phyloP scores from a whole-genome alignment of 2,888 invertebrate species.

The Subacronicta megacephala region DNA sequence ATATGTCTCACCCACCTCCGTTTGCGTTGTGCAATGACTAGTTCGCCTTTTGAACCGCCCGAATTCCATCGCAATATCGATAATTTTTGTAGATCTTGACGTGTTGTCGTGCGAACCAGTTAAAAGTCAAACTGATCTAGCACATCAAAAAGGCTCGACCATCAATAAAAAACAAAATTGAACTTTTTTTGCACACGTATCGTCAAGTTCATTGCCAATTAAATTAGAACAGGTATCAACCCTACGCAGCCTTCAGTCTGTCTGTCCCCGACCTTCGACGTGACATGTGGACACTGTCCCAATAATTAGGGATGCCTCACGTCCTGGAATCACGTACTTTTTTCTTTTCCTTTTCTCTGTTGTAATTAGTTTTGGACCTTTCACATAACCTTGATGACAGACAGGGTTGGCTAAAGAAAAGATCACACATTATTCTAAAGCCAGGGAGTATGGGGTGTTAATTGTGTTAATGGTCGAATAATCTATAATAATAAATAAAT shows the following conservation, averaged over 20 bases:
- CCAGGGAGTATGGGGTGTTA: too few species aligned
- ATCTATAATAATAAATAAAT: too few species aligned
- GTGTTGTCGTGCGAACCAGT: too few species aligned
- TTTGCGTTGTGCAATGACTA: too few species aligned
- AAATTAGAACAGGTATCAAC: neutral
- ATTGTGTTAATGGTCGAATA: too few species aligned
- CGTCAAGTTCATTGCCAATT: neutral
- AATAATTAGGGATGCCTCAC: slow-evolving; percentile 23
- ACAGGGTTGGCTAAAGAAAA: neutral
- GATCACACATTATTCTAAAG: too few species aligned
- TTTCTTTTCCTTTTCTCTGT: slow-evolving; percentile 31
- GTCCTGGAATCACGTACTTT: slow-evolving; percentile 7
- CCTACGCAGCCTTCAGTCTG: neutral
- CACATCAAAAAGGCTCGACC: too few species aligned
- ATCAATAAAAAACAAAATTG: neutral
- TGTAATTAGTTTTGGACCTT: slow-evolving; percentile 40
- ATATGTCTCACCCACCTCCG: too few species aligned
- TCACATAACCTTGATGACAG: slow-evolving; percentile 2
- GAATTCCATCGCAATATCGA: too few species aligned
- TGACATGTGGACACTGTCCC: slow-evolving; percentile 9
- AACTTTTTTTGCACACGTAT: neutral
- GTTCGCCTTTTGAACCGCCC: too few species aligned
- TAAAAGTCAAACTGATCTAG: too few species aligned
- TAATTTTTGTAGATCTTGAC: too few species aligned
- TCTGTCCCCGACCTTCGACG: slow-evolving; percentile 10